Conservation (phyloP, 2,888 invertebrate species). For the Coleophora deauratella region DNA sequence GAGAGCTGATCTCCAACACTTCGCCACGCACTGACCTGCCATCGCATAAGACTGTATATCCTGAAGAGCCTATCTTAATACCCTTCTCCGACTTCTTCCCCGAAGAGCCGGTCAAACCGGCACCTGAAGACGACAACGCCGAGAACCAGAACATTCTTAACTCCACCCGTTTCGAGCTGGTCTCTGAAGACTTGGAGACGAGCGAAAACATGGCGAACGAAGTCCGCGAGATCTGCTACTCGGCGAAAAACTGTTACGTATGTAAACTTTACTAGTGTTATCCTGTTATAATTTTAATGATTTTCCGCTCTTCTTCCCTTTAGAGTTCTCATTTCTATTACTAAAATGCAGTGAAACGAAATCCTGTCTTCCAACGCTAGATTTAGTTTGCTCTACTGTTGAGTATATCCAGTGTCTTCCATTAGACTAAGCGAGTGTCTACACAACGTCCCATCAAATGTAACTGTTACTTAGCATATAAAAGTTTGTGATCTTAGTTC, state of each 20-base stretch:
- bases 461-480: constrained; percentile 30
- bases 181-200: constrained; percentile 56
- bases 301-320: constrained; percentile 16
- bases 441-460: constrained; percentile 25
- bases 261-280: constrained; percentile 60
- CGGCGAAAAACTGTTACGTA: constrained; percentile 55
- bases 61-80: constrained; percentile 56
- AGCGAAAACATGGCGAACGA: constrained; percentile 76
- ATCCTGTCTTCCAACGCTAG: constrained; percentile 70
- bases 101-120: constrained; percentile 57
- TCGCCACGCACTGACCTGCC: constrained; percentile 60
- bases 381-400: constrained; percentile 45
- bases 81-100: constrained; percentile 60
- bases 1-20: constrained; percentile 68
- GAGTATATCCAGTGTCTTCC: constrained; percentile 57
- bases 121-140: constrained; percentile 55
- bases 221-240: constrained; percentile 71
- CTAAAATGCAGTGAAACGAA: constrained; percentile 67
- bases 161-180: constrained; percentile 52
- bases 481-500: constrained; percentile 24
- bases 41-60: constrained; percentile 61
- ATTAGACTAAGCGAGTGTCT: constrained; percentile 47
- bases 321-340: constrained; percentile 33
- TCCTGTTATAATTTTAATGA: constrained; percentile 24
- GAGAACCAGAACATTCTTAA: constrained; percentile 63